phyloP scores from a whole-genome alignment of 37 sponge, comb jelly and placozoan genomes.

The Cliona cf. orientalis region DNA sequence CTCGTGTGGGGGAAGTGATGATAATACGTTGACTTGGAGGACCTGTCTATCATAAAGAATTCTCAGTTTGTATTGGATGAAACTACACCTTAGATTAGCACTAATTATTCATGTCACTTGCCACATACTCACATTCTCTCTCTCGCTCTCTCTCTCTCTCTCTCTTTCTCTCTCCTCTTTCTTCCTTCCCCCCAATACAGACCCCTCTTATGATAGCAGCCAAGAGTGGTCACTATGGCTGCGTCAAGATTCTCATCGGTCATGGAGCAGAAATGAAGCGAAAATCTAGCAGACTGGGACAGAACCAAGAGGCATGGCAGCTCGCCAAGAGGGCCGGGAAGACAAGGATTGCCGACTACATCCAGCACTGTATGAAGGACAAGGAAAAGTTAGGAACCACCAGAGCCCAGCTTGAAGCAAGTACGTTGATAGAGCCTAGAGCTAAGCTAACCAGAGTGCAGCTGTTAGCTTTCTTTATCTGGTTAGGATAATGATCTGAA shows the following conservation, averaged over 20 bases:
- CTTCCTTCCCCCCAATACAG: no score
- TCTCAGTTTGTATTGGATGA: no score
- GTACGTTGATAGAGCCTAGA: no score
- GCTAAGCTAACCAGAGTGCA: no score
- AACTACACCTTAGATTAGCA: neutral
- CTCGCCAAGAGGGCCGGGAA: constrained; percentile 40
- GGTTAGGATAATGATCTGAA: no score
- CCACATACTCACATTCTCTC: neutral
- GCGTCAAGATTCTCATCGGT: constrained; percentile 49
- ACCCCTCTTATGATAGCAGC: constrained; percentile 71
- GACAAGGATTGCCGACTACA: constrained; percentile 21
- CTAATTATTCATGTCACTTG: neutral
- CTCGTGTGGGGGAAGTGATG: no score
- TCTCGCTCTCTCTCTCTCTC: no score
- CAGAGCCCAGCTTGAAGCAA: constrained; percentile 56
- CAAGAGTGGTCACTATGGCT: constrained; percentile 22
- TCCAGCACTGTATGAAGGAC: constrained; percentile 55
- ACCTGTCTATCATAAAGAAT: no score
- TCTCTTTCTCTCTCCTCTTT: no score
- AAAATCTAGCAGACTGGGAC: neutral
- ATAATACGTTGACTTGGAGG: no score
- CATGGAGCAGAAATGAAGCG: constrained; percentile 27
- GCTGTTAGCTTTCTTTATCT: no score
- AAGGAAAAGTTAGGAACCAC: neutral
- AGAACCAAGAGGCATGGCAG: constrained; percentile 3